phyloP scores from a whole-genome alignment of 1,140 invertebrate genomes.

The Drosophila novamexicana region DNA sequence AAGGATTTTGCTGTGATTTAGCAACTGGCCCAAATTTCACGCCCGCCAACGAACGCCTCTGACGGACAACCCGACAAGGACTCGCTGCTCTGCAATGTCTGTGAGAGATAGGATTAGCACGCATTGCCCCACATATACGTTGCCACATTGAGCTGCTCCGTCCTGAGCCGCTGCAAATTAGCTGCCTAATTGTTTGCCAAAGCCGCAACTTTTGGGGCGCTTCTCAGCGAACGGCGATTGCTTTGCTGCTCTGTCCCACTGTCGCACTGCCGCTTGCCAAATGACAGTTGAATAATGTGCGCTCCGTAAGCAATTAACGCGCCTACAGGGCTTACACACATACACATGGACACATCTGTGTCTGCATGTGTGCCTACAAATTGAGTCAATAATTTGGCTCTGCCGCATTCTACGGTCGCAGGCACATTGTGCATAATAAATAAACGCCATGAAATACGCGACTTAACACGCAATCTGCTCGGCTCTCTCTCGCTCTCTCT shows the following conservation, averaged over 20 bases:
- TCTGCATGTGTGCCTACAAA: constrained; percentile 61
- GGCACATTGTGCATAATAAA: constrained; percentile 82
- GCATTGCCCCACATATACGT: constrained; percentile 27
- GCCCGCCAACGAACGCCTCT: constrained; percentile 35
- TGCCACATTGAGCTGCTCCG: constrained; percentile 21
- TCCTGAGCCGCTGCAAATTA: constrained; percentile 68
- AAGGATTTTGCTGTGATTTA: constrained; percentile 78
- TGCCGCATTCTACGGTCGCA: constrained; percentile 48
- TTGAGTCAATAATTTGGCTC: constrained; percentile 80
- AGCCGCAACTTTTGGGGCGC: constrained; percentile 72
- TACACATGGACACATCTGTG: constrained; percentile 5
- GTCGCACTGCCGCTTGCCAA: constrained; percentile 39
- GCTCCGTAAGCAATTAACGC: constrained; percentile 80
- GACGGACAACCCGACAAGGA: constrained; percentile 54
- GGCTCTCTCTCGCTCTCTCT: constrained; percentile 18
- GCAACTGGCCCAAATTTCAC: constrained; percentile 71
- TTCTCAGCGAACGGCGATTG: constrained; percentile 53
- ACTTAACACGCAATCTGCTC: constrained; percentile 78
- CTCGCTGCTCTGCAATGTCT: constrained; percentile 24
- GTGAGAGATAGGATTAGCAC: constrained; percentile 66
- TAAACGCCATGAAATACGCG: constrained; percentile 82
- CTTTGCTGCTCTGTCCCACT: constrained; percentile 44
- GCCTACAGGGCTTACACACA: constrained; percentile 59
- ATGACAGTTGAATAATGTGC: constrained; percentile 81
- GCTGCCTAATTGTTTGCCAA: constrained; percentile 83